These are phyloP conservation scores for Zaprionus tsacasi DNA, from an alignment of 1,140 invertebrate species.

Conservation along the genomic window DNA sequence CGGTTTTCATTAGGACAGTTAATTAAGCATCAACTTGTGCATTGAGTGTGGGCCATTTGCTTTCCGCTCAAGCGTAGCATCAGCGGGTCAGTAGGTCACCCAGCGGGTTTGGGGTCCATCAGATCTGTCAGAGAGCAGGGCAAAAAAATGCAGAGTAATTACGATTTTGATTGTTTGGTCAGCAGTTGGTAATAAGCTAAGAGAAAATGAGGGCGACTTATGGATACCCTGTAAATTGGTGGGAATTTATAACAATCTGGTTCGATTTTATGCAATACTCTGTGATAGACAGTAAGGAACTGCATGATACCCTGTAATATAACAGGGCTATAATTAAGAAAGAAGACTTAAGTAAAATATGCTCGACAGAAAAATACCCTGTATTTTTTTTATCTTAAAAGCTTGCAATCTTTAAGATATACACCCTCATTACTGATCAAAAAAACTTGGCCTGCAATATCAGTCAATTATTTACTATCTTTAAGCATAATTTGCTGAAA, in stretches of 20 bases:
- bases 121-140: neutral
- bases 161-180: conserved; percentile 7
- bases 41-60: conserved; percentile 36
- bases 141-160: conserved; percentile 13
- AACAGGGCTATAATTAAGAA: no score
- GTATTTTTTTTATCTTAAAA: no score
- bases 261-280: neutral
- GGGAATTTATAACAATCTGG: no score
- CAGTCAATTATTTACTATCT: no score
- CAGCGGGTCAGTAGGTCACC: neutral
- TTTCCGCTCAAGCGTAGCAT: neutral
- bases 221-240: neutral
- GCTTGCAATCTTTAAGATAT: no score
- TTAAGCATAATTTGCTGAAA: no score
- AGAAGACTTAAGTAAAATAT: no score
- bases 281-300: no score
- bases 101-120: neutral
- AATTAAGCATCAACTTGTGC: conserved; percentile 63
- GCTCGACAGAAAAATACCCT: neutral
- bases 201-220: neutral
- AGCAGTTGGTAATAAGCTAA: conserved; percentile 5
- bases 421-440: no score
- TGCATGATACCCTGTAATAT: no score
- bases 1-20: conserved; percentile 67
- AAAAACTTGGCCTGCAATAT: no score